phyloP scores from a whole-genome alignment of 2,888 invertebrate species.

The Julus scandinavius region DNA sequence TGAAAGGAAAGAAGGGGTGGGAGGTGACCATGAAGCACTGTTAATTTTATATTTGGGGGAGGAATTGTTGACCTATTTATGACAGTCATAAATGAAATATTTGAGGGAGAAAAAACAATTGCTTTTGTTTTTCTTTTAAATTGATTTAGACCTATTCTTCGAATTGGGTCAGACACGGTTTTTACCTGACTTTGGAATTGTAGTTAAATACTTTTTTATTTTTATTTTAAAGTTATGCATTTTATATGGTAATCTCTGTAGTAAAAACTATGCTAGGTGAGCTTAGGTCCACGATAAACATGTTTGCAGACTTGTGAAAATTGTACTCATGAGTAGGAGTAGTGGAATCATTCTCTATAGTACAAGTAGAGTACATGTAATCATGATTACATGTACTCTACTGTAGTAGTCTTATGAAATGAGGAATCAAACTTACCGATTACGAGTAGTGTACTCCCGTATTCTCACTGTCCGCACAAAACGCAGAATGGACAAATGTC shows the following conservation, averaged over 20 bases:
- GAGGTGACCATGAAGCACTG: conserved; percentile 30
- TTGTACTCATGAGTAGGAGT: too few species aligned
- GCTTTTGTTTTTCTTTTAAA: conserved; percentile 24
- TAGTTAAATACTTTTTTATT: background rate
- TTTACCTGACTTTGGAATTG: background rate
- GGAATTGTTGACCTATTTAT: conserved; percentile 37
- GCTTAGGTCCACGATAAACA: too few species aligned
- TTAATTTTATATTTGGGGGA: conserved; percentile 16
- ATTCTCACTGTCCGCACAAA: too few species aligned
- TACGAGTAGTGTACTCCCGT: too few species aligned
- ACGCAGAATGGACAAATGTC: too few species aligned
- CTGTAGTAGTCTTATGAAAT: too few species aligned
- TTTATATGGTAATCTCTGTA: background rate
- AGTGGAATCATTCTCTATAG: too few species aligned
- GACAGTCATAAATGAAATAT: conserved; percentile 35
- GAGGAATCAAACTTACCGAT: too few species aligned
- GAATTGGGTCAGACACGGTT: conserved; percentile 18
- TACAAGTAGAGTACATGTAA: too few species aligned
- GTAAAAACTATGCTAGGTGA: background rate
- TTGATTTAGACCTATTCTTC: conserved; percentile 30
- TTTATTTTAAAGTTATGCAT: background rate
- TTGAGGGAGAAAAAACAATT: background rate
- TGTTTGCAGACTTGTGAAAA: too few species aligned
- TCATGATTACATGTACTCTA: too few species aligned
- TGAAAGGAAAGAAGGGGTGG: background rate